Conservation (phyloP, 2,888 invertebrate genomes). For the Quadroppia sp. region DNA sequence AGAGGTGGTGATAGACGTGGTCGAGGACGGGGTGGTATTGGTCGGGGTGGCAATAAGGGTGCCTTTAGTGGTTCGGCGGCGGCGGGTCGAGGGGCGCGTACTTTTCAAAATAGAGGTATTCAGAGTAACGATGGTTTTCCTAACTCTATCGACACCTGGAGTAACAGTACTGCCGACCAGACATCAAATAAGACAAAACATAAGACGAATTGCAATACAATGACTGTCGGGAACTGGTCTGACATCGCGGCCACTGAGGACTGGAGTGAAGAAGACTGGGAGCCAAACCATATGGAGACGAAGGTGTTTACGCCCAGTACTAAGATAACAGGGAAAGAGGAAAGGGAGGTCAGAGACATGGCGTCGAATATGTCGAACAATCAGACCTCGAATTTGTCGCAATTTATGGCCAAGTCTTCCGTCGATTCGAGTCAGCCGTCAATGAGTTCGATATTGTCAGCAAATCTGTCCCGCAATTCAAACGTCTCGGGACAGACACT, state of each 20-base stretch:
- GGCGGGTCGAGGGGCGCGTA: slow-evolving; percentile 53
- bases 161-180: slow-evolving; percentile 54
- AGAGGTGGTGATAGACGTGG: slow-evolving; percentile 31
- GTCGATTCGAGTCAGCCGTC: slow-evolving; percentile 27
- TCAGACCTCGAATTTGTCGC: slow-evolving; percentile 23
- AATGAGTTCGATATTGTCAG: slow-evolving; percentile 34
- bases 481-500: slow-evolving; percentile 33
- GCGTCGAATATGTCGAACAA: background rate
- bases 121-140: slow-evolving; percentile 51
- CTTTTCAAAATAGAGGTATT: slow-evolving; percentile 40
- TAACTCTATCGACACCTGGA: slow-evolving; percentile 60
- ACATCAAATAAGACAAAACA: slow-evolving; percentile 51
- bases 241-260: slow-evolving; percentile 64
- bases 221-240: slow-evolving; percentile 55
- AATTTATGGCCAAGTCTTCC: slow-evolving; percentile 13
- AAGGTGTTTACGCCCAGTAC: slow-evolving; percentile 79
- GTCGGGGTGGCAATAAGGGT: slow-evolving; percentile 30
- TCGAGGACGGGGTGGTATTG: slow-evolving; percentile 25
- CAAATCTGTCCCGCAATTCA: background rate
- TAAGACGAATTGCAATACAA: slow-evolving; percentile 49
- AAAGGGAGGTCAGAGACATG: slow-evolving; percentile 13
- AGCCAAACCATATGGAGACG: slow-evolving; percentile 85
- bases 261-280: slow-evolving; percentile 92
- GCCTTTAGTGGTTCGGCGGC: slow-evolving; percentile 54
- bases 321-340: slow-evolving; percentile 42